A percentile compares a stretch with the other conserved stretches of the same genome.
Conservation (phyloP, 2,113 vertebrate genomes). For the Turdus rufiventris region DNA sequence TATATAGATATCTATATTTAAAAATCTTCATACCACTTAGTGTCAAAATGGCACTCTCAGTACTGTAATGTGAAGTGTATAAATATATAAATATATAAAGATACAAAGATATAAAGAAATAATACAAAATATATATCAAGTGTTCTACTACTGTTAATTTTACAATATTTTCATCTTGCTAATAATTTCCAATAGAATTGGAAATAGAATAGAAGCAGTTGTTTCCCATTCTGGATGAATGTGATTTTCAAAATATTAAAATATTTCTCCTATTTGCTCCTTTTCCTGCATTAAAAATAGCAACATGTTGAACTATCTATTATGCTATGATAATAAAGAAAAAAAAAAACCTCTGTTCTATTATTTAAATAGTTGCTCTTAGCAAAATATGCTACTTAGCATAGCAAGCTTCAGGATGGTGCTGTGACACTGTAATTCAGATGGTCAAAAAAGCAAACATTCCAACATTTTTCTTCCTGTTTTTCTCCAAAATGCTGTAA, state of each 20-base stretch:
- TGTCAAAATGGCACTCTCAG: neutral
- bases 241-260: neutral
- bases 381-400: neutral
- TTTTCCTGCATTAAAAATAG: neutral
- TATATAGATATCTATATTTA: neutral
- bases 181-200: neutral
- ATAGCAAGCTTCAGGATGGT: neutral
- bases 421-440: neutral
- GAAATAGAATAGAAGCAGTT: neutral
- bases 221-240: neutral
- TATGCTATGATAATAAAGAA: conserved; percentile 29
- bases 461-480: neutral
- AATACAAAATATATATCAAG: neutral
- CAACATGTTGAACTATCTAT: neutral
- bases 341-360: neutral
- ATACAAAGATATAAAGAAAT: neutral
- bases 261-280: neutral
- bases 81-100: too few species aligned
- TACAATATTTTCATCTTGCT: neutral
- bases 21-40: neutral
- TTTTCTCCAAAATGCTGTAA: neutral
- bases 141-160: neutral
- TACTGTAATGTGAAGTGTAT: neutral
- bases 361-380: conserved; percentile 30
- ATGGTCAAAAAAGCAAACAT: neutral